Base-by-base conservation (phyloP, 1,140 invertebrate genomes). In the Rhyacophila brunnea region DNA sequence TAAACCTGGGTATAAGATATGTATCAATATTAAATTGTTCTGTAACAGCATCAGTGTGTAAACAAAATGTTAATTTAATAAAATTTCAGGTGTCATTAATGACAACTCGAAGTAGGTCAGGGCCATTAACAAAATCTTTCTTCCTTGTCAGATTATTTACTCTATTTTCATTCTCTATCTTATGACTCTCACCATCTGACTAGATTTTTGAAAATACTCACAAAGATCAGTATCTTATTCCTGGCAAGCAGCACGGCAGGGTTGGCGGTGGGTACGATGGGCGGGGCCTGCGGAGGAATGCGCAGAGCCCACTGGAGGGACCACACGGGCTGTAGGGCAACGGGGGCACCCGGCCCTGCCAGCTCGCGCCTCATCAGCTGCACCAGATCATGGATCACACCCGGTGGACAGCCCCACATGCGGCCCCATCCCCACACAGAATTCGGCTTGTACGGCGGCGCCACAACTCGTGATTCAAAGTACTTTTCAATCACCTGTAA, bases 381-480 rank as follows among this genome's bases (percentile, higher is more conserved):
- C 55, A 97, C 85, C 68, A 95, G 93, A 73, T 97, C 93, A 70
- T 93, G 93, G 3, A 97, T 82, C 14, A 96, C 90, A 64, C 89
- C 87, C 4, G 84, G 83, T 7, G 92, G 92, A 51, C 90, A 85
- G 67, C 88, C 90, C 49, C 96, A 78, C 70, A 94, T 85, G 44
- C 85, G 84, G 49, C 86, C 85, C 76, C 96, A 95, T 11, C 91
- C 90, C 62, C 85, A 85, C 57, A 97, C 77, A 1, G 91, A 85
- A 66, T 92, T 93, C 0, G 91, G 91, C 68, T 95, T 93, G 75
- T 91, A 97, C 0, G 95, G 95, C 48, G 85, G 92, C 45, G 84
- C 84, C 44, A 86, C 91, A 59, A 93, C 93, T 68, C 92, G 87
- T 6, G 84, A 84, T 67, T 96, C 93, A 79, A 97, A 97, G 75